These are phyloP conservation scores for Furnarius figulus DNA, from an alignment of 2,113 vertebrate genomes.

Conservation along the genomic window DNA sequence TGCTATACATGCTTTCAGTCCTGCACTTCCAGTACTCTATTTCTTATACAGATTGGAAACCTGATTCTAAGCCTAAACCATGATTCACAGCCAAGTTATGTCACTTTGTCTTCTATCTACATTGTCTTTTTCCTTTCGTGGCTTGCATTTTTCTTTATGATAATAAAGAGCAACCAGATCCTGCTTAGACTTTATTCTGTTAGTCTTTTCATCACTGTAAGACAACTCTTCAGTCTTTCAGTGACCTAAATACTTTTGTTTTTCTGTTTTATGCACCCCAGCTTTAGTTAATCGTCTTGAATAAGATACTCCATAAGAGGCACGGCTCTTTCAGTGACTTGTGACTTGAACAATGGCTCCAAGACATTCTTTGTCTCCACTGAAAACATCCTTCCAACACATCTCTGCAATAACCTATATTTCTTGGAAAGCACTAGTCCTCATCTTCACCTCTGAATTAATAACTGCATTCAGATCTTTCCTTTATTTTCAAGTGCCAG, in stretches of 20 bases:
- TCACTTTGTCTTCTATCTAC: not conserved
- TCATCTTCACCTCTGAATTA: not conserved
- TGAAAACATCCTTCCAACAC: not conserved
- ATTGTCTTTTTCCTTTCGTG: not conserved
- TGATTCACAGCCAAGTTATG: not conserved
- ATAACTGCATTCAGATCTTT: not conserved
- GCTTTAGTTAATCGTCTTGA: not conserved
- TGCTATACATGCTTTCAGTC: rapidly evolving
- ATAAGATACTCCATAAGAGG: not conserved
- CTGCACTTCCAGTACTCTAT: not conserved
- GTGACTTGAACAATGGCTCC: not conserved
- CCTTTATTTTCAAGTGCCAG: not conserved
- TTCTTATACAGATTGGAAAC: not conserved
- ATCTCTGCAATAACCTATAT: not conserved
- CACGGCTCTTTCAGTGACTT: not conserved
- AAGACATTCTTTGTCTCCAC: not conserved
- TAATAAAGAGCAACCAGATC: not conserved
- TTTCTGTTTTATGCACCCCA: not conserved
- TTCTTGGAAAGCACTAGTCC: not conserved
- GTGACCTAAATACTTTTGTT: not conserved
- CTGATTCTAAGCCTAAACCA: not conserved
- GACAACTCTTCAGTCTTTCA: not conserved
- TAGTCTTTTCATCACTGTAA: not conserved
- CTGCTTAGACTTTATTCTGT: not conserved
- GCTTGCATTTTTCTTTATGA: not conserved